Percentiles rank a stretch among this genome's conserved stretches.
These are phyloP conservation scores for Trichonephila clavipes DNA, from an alignment of 1,140 invertebrate species.

Conservation along the genomic window DNA sequence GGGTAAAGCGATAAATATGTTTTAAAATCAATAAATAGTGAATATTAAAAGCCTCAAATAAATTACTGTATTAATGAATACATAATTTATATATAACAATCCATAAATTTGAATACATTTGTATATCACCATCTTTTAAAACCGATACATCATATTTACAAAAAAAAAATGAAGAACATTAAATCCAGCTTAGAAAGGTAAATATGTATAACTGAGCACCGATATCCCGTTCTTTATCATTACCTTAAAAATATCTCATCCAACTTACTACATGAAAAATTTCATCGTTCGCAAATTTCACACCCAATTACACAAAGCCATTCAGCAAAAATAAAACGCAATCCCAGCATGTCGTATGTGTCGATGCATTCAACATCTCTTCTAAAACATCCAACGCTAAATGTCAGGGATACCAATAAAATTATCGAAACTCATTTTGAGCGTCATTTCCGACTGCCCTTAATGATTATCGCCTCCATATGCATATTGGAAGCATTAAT, in stretches of 20 bases:
- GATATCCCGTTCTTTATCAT: too few relatives aligned
- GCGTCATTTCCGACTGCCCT: slow-evolving; percentile 47
- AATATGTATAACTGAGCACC: too few relatives aligned
- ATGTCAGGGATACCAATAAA: slow-evolving; percentile 54
- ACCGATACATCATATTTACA: too few relatives aligned
- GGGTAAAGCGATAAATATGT: too few relatives aligned
- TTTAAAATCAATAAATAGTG: too few relatives aligned
- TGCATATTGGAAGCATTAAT: slow-evolving; percentile 63
- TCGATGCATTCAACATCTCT: neutral
- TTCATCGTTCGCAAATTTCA: neutral
- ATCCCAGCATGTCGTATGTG: slow-evolving; percentile 4
- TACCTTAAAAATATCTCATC: neutral
- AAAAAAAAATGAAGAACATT: too few relatives aligned
- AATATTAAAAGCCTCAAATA: too few relatives aligned
- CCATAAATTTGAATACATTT: too few relatives aligned
- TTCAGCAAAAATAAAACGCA: neutral
- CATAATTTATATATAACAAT: too few relatives aligned
- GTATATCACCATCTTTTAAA: too few relatives aligned
- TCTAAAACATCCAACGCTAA: slow-evolving; percentile 16
- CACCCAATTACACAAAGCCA: neutral
- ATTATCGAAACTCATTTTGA: slow-evolving; percentile 64
- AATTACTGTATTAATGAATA: too few relatives aligned
- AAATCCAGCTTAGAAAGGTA: too few relatives aligned
- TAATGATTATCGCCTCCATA: slow-evolving; percentile 65
- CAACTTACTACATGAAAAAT: neutral